Base-by-base conservation (phyloP, 2,797 vertebrate genomes). In the Leptoclinus maculatus region DNA sequence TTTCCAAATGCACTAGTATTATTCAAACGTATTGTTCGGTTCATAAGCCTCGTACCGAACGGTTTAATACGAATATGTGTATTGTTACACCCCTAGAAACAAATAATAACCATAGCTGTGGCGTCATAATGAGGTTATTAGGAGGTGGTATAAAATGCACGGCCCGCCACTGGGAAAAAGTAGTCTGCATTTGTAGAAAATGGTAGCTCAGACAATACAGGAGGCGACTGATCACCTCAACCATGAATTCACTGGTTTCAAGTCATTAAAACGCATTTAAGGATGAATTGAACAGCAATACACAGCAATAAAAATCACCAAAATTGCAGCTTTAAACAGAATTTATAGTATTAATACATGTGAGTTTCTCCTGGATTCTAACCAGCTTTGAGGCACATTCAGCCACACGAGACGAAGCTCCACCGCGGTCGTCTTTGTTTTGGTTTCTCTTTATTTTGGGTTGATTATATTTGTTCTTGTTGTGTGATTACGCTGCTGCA, bases 401-500 rank as follows among this genome's bases (percentile, higher is more conserved):
- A 57, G 71, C 70, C 60, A 13, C 83, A 73, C 16, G 63, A 81
- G 79, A 72, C 49, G 0, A 3, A 38, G 58, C 70, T 38, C 23
- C 5, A 1, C 14, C 6, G 0, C 0, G 12, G 4, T 2, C 19
- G 5, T 63, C 68, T 89, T 82, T 63, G 59, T 79, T 69, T 77
- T 39, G 17, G 16, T 71, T 68, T 66, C 56, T 80, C 60, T 78
- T 76, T 66, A 17, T 58, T 81, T 77, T 36, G 53, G 19, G n/a
- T 5, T 0, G 27, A 7, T 64, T 9, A 56, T 68, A 66, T 63
- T 4, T 65, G 27, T 12, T 27, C 34, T 51, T 74, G 69, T 58
- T 38, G 57, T 79, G 5, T 27, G 85, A 78, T 71, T 71, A 29
- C 13, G 25, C 71, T 25, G 83, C 85, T 54, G 83, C 83, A 25